These are phyloP conservation scores for Sitophilus oryzae DNA, from an alignment of 1,140 invertebrate genomes.

Conservation along the genomic window DNA sequence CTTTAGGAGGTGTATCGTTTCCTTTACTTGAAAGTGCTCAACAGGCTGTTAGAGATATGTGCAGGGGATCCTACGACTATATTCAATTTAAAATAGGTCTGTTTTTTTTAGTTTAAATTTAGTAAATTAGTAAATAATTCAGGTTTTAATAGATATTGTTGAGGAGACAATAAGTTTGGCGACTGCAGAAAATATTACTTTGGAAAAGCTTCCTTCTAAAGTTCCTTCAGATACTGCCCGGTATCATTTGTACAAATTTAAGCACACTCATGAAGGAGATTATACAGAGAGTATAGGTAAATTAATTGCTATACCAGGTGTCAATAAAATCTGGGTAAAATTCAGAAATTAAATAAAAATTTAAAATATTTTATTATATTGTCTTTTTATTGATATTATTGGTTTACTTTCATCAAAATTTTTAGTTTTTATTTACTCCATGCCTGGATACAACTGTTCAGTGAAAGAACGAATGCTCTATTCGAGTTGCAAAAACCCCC, in stretches of 20 bases:
- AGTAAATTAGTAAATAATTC: neutral
- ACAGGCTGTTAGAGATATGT: constrained; percentile 64
- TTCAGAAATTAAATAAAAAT: neutral
- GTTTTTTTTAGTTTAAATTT: neutral
- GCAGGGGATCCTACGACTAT: constrained; percentile 62
- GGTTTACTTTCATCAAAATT: no score
- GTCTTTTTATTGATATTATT: no score
- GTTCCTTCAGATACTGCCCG: constrained; percentile 79
- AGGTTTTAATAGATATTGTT: constrained; percentile 55
- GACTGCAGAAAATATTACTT: constrained; percentile 52
- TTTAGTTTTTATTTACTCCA: constrained; percentile 94
- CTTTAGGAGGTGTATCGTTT: constrained; percentile 85
- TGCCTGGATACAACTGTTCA: constrained; percentile 89
- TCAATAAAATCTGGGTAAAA: no score
- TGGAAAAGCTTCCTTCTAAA: constrained; percentile 63
- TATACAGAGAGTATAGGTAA: constrained; percentile 75
- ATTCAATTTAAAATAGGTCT: constrained; percentile 69
- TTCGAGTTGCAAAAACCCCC: constrained; percentile 89
- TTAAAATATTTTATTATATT: no score
- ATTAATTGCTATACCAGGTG: constrained; percentile 23
- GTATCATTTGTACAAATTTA: constrained; percentile 89
- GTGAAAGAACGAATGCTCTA: constrained; percentile 98
- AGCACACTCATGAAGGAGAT: constrained; percentile 89
- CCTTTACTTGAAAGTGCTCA: constrained; percentile 81
- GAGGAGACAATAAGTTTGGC: constrained; percentile 74